Percentiles rank a stretch among this genome's conserved stretches.
phyloP scores from a whole-genome alignment of 2,888 invertebrate species.

The Listrodromus nycthemerus region DNA sequence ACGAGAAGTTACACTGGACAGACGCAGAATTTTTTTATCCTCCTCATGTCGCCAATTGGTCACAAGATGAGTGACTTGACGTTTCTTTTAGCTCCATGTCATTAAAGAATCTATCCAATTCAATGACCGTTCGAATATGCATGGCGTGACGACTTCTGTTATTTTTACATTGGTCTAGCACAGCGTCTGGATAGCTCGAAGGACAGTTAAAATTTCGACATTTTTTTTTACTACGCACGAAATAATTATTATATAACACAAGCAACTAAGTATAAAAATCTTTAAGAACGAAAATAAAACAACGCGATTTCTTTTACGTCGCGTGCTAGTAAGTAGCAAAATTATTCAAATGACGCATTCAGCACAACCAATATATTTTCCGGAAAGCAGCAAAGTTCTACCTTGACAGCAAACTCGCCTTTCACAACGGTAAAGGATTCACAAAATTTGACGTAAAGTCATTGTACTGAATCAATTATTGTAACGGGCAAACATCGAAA shows the following conservation, averaged over 20 bases:
- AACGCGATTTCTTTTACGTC: no score
- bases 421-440: not conserved
- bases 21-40: conserved; percentile 14
- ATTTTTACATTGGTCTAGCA: not conserved
- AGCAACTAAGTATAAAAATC: no score
- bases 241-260: no score
- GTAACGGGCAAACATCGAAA: no score
- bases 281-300: no score
- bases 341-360: no score
- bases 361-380: no score
- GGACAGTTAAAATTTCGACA: no score
- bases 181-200: no score
- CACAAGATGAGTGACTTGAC: conserved; percentile 10
- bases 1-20: not conserved
- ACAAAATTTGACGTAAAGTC: not conserved
- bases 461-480: no score
- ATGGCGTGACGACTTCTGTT: not conserved
- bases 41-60: not conserved
- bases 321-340: no score
- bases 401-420: not conserved
- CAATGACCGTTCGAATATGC: not conserved
- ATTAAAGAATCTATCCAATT: not conserved
- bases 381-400: not conserved
- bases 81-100: not conserved
- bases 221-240: no score